A percentile compares a stretch with the other conserved stretches of the same genome.
Conservation (phyloP, 2,797 vertebrate genomes). For the Pipistrellus nathusii region DNA sequence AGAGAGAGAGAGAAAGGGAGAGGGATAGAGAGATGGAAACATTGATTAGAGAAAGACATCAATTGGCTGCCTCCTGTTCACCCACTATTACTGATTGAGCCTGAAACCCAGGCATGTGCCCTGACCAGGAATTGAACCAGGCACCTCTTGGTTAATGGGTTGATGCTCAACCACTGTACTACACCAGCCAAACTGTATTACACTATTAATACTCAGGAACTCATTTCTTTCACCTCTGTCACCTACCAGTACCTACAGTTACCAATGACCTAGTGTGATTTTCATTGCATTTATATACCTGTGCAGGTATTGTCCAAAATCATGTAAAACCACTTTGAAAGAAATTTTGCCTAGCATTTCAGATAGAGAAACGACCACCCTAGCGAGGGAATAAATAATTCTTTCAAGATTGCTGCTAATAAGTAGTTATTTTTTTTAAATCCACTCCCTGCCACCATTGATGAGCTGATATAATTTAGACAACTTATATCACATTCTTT, state of each 20-base stretch:
- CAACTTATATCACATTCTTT: background rate
- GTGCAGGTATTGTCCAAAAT: background rate
- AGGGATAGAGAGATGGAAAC: too few relatives aligned
- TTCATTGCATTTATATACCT: constrained; percentile 12
- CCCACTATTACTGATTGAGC: too few relatives aligned
- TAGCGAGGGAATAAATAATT: background rate
- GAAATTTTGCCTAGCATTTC: background rate
- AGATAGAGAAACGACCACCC: background rate
- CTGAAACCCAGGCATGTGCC: too few relatives aligned
- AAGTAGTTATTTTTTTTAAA: background rate
- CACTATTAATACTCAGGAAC: background rate
- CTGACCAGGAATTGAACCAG: too few relatives aligned
- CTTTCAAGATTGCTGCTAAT: background rate
- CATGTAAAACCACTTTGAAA: background rate
- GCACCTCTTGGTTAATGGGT: too few relatives aligned
- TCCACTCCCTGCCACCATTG: background rate
- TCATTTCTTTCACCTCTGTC: constrained; percentile 11
- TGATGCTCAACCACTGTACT: too few relatives aligned
- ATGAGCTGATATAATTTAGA: background rate
- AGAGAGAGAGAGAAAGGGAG: too few relatives aligned
- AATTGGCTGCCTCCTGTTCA: too few relatives aligned
- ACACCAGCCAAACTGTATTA: background rate
- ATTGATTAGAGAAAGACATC: too few relatives aligned
- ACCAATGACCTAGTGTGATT: background rate
- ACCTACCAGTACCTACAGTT: background rate